Evolutionary conservation across 2,797 vertebrate species (phyloP).

Genomic region (Aldrovandia affinis): DNA sequence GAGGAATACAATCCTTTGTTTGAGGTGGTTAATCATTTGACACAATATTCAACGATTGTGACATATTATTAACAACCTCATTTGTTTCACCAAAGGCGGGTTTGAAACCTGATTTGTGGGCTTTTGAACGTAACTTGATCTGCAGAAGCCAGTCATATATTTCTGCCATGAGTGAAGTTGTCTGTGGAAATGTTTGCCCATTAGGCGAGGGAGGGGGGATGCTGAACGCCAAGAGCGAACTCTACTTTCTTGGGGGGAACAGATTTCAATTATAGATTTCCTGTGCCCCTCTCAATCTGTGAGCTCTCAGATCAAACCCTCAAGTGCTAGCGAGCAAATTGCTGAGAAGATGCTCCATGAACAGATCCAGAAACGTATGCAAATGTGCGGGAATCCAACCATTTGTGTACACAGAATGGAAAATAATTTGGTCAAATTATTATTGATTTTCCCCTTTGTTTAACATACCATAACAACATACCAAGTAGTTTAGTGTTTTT

Average conservation of each 20-base stretch:
- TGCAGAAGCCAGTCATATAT: constrained; percentile 44
- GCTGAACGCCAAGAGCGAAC: constrained; percentile 39
- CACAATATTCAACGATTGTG: too few species aligned
- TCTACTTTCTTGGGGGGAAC: constrained; percentile 72
- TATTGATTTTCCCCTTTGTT: neutral
- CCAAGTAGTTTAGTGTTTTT: neutral
- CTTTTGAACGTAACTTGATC: constrained; percentile 49
- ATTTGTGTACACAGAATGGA: neutral
- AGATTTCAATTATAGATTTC: constrained; percentile 85
- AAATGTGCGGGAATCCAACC: constrained; percentile 1
- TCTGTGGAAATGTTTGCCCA: constrained; percentile 57
- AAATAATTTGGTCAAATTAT: neutral
- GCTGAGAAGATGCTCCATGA: constrained; percentile 46
- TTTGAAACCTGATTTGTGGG: constrained; percentile 34
- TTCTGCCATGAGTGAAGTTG: constrained; percentile 57
- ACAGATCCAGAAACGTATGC: constrained; percentile 22
- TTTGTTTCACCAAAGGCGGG: neutral
- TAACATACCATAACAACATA: too few species aligned
- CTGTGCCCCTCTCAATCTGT: constrained; percentile 72
- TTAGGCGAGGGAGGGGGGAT: constrained; percentile 58
- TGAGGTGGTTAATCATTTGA: too few species aligned
- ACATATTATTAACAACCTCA: neutral
- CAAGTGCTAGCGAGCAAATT: constrained; percentile 55
- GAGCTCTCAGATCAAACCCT: constrained; percentile 68
- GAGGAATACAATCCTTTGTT: neutral